Percentiles rank a stretch among this genome's conserved stretches.
Evolutionary conservation across 2,113 vertebrate species (phyloP).

Genomic region (Saccopteryx leptura): DNA sequence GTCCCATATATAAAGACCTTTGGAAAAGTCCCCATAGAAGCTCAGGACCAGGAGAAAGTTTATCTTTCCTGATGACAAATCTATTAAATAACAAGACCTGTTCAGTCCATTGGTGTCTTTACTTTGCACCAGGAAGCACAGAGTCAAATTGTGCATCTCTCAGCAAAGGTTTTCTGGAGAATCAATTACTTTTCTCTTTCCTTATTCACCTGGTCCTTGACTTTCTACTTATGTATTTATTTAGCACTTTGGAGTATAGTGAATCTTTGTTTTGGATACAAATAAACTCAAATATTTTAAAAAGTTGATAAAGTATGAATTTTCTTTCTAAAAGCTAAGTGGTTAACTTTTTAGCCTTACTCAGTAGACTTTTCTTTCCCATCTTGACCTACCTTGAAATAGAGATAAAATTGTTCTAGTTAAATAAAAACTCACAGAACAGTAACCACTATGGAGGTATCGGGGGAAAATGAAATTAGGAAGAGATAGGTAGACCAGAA

Average conservation of each 20-base stretch:
- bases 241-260: neutral
- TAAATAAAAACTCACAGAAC: neutral
- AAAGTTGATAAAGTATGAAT: neutral
- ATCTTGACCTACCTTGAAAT: neutral
- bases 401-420: constrained; percentile 15
- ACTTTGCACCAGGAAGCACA: neutral
- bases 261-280: neutral
- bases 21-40: neutral
- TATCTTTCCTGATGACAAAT: neutral
- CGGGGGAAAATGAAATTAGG: neutral
- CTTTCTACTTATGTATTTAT: neutral
- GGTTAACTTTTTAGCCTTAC: neutral
- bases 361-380: neutral
- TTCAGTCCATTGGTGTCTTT: neutral
- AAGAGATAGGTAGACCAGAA: constrained; percentile 65
- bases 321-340: constrained; percentile 6
- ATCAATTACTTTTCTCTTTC: neutral
- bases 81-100: neutral
- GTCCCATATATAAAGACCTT: neutral
- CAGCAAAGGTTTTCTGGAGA: neutral
- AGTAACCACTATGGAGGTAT: neutral
- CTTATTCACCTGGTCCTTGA: neutral
- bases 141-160: constrained; percentile 38
- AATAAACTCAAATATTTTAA: neutral
- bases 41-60: neutral